Conservation (phyloP, 2,113 vertebrate species). For the Lasiurus cinereus region DNA sequence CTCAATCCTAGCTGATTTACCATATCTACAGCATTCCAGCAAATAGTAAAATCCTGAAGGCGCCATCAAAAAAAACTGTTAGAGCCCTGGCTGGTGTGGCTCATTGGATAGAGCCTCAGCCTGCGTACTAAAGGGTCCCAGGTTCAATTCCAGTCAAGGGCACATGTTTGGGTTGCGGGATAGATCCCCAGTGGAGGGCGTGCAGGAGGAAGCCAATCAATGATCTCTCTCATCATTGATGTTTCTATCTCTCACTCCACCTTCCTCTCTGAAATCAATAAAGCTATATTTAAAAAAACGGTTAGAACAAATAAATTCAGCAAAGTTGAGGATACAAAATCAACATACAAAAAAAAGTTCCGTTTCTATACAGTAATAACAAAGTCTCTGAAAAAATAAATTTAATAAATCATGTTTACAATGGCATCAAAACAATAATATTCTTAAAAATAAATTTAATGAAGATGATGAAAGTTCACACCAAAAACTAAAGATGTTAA, state of each 20-base stretch:
- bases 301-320: not conserved
- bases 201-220: too few relatives aligned
- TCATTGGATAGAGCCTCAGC: too few relatives aligned
- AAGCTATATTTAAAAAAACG: not conserved
- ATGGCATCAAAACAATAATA: not conserved
- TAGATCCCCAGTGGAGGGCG: too few relatives aligned
- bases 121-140: too few relatives aligned
- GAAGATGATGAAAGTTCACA: not conserved
- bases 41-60: not conserved
- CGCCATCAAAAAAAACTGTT: not conserved
- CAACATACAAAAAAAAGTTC: not conserved
- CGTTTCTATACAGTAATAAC: not conserved
- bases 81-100: too few relatives aligned
- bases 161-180: too few relatives aligned
- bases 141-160: too few relatives aligned
- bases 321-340: not conserved
- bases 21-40: too few relatives aligned
- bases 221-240: too few relatives aligned
- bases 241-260: too few relatives aligned
- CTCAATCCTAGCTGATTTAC: not conserved
- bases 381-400: not conserved
- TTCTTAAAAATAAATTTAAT: constrained; percentile 8
- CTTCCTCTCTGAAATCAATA: too few relatives aligned
- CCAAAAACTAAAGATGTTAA: not conserved
- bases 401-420: not conserved